Evolutionary conservation across 1,140 invertebrate genomes (phyloP), one percentile per base, ranked within the genome.

Genomic region (Drosophila rhopaloa): DNA sequence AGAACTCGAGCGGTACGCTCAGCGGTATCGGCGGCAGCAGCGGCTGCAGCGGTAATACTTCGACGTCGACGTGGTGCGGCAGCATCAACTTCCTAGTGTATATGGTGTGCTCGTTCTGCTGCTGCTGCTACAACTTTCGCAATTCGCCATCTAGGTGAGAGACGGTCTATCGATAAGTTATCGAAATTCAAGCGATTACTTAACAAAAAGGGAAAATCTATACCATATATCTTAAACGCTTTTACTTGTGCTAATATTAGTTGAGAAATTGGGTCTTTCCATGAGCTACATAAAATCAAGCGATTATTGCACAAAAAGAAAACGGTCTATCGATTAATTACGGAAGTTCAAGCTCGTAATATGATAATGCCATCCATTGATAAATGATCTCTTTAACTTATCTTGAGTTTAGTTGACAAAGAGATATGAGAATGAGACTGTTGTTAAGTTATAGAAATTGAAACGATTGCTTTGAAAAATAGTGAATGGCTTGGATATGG

Each of bases 21-120:
- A 47, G 67, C 79, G 19, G 57, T 41, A 47, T 63, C 79, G 19
- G 51, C 51, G 59, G 60, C 59, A 51, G 51, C 59, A 60, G 56
- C 56, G 66, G 75, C 40, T 48, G 44, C 35, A 68, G 60, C 43
- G 63, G 76, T 37, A 79, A 77, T 55, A 72, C 75, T 48, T 59
- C 76, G 37, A 90, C 84, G 44, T 81, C 81, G n/a, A 89, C 84
- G 59, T 91, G 90, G 90, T 91, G 90, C 66, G 76, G 90, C 72
- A 85, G 90, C 75, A 83, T 91, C 48, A 91, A 91, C 41, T 91
- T 91, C 71, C 62, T 91, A 44, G 86, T 91, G 70, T 91, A 91
- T 90, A 91, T 91, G 90, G 90, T 91, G 62, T 91, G 90, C 84
- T 91, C 90, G 62, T 91, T 91, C 40, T 91, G 90, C 58, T 91